phyloP scores from a whole-genome alignment of 2,113 vertebrate genomes.

The Chelonoidis abingdonii region DNA sequence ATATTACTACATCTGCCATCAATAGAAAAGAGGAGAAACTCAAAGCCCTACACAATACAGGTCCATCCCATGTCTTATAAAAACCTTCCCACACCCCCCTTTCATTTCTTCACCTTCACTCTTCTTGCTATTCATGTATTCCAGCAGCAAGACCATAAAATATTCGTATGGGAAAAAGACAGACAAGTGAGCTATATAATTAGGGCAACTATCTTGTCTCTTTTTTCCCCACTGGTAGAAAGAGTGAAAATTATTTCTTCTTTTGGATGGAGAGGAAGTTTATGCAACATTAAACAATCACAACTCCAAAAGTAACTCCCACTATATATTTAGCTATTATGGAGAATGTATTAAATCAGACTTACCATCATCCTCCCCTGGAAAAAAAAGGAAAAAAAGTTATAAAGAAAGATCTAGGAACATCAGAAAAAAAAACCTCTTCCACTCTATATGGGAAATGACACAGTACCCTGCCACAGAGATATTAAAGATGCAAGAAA shows the following conservation, averaged over 20 bases:
- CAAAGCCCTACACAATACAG: too few relatives aligned
- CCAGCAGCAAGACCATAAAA: not conserved
- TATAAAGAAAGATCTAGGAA: slow-evolving; percentile 6
- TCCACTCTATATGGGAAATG: not conserved
- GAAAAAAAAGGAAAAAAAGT: not conserved
- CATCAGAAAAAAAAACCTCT: slow-evolving; percentile 1
- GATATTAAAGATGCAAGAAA: not conserved
- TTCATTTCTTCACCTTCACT: not conserved
- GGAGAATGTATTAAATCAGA: slow-evolving; percentile 50
- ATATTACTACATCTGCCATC: too few relatives aligned
- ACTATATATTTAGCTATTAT: not conserved
- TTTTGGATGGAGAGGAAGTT: not conserved
- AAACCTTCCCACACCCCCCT: not conserved
- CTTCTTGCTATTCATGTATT: not conserved
- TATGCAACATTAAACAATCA: not conserved
- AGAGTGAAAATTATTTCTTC: not conserved
- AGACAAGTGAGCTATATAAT: not conserved
- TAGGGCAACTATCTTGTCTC: not conserved
- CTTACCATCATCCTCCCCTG: slow-evolving; percentile 96
- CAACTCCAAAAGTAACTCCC: not conserved
- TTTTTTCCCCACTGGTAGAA: not conserved
- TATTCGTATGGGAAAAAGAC: not conserved
- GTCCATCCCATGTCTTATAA: not conserved
- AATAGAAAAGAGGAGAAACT: too few relatives aligned
- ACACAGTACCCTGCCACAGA: slow-evolving; percentile 5